These are phyloP conservation scores for Barnardius zonarius DNA, from an alignment of 2,113 vertebrate species.

Conservation along the genomic window DNA sequence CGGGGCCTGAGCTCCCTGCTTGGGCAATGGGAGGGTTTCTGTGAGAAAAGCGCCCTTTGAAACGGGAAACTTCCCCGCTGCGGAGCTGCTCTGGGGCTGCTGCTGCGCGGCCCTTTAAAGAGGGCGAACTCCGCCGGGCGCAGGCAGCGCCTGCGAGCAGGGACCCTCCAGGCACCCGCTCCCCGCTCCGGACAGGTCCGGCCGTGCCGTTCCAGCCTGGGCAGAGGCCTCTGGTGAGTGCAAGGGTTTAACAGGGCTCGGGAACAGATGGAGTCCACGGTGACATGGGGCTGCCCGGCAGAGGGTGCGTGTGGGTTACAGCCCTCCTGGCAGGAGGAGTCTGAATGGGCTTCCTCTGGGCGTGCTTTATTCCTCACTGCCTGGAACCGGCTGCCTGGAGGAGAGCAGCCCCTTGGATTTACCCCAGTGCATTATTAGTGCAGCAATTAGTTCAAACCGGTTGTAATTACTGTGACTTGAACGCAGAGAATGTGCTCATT, in stretches of 20 bases:
- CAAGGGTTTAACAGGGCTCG: background rate
- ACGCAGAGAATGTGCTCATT: background rate
- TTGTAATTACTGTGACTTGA: background rate
- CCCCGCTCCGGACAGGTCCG: fast-evolving
- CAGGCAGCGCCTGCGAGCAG: fast-evolving
- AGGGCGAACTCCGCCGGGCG: background rate
- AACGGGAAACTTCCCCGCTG: background rate
- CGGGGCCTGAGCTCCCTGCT: background rate
- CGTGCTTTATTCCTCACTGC: fast-evolving
- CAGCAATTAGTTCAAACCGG: background rate
- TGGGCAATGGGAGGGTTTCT: slow-evolving; percentile 26
- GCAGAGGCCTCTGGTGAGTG: background rate
- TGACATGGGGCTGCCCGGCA: background rate
- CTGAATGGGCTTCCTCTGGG: background rate
- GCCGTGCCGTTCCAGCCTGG: background rate
- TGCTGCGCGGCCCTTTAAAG: background rate
- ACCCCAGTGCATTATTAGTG: background rate
- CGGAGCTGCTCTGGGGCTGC: background rate
- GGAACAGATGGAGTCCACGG: background rate
- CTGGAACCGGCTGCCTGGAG: background rate
- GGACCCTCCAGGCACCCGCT: background rate
- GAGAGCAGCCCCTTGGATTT: background rate
- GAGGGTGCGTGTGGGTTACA: background rate
- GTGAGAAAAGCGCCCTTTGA: background rate
- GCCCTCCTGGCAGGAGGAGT: background rate